phyloP scores from a whole-genome alignment of 1,140 invertebrate species.

The Leptestheria dahalacensis region DNA sequence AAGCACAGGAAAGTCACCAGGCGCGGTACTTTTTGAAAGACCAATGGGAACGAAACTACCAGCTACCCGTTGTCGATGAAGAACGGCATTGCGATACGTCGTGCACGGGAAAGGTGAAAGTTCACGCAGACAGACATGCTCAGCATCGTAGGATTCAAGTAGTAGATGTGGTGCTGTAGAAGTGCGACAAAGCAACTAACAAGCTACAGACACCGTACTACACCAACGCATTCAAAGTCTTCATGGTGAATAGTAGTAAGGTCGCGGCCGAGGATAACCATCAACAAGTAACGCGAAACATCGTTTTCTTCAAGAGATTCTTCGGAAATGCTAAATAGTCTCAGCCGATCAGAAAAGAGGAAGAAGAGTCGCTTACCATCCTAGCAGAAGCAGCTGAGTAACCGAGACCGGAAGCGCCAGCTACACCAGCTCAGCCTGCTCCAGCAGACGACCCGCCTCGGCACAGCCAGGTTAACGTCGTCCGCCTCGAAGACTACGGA shows the following conservation, averaged over 20 bases:
- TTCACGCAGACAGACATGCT: not conserved
- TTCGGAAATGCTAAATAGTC: too few species aligned
- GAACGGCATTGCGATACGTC: not conserved
- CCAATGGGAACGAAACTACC: not conserved
- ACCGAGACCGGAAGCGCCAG: too few species aligned
- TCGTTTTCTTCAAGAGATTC: too few species aligned
- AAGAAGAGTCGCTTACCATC: too few species aligned
- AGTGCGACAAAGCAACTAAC: not conserved
- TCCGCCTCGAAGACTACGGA: too few species aligned
- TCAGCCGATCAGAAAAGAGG: too few species aligned
- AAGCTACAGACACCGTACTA: slow-evolving; percentile 2
- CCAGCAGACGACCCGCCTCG: too few species aligned
- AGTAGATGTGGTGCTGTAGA: not conserved
- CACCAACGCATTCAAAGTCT: not conserved
- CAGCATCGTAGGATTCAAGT: not conserved
- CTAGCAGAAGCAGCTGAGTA: too few species aligned
- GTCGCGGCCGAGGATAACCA: not conserved
- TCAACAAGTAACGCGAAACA: not conserved
- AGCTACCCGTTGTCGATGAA: not conserved
- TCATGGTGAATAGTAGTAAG: not conserved
- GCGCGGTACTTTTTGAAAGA: not conserved
- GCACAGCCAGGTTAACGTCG: too few species aligned
- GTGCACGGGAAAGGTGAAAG: not conserved
- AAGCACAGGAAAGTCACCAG: not conserved
- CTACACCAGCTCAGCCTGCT: too few species aligned